Percentiles rank a stretch among this genome's conserved stretches.
Conservation (phyloP, 2,113 vertebrate species). For the Muscicapa adusta region DNA sequence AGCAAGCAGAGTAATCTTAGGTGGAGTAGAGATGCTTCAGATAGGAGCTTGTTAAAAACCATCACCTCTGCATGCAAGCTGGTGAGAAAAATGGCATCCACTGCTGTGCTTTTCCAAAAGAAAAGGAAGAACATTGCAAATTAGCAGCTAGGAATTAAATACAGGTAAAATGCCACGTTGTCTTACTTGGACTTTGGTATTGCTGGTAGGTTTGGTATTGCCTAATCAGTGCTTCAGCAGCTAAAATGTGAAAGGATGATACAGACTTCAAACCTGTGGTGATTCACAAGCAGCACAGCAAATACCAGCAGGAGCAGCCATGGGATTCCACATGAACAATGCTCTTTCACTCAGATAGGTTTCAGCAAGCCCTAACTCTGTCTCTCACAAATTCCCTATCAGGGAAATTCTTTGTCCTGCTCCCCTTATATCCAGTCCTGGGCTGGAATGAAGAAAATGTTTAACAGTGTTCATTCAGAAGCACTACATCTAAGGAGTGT, state of each 20-base stretch:
- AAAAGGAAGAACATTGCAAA: background rate
- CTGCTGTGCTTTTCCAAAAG: background rate
- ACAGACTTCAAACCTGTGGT: background rate
- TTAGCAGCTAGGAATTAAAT: background rate
- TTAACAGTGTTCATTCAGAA: background rate
- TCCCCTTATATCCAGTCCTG: background rate
- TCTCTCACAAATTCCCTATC: background rate
- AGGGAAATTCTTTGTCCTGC: background rate
- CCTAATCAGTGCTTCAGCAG: background rate
- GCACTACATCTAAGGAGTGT: background rate
- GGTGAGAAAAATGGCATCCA: background rate
- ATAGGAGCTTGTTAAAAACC: background rate
- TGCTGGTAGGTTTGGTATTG: background rate
- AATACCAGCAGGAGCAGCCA: background rate
- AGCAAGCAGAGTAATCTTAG: background rate
- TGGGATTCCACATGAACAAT: background rate
- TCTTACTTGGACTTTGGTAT: background rate
- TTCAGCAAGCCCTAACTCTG: background rate
- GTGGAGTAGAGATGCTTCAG: background rate
- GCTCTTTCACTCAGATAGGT: background rate
- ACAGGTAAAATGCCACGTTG: background rate
- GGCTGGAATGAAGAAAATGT: background rate
- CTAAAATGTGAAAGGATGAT: background rate
- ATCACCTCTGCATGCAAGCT: background rate
- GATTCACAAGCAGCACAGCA: background rate